Evolutionary conservation across 1,140 invertebrate genomes (phyloP), one percentile per base, ranked within the genome.

Genomic region (Hyles vespertilio): DNA sequence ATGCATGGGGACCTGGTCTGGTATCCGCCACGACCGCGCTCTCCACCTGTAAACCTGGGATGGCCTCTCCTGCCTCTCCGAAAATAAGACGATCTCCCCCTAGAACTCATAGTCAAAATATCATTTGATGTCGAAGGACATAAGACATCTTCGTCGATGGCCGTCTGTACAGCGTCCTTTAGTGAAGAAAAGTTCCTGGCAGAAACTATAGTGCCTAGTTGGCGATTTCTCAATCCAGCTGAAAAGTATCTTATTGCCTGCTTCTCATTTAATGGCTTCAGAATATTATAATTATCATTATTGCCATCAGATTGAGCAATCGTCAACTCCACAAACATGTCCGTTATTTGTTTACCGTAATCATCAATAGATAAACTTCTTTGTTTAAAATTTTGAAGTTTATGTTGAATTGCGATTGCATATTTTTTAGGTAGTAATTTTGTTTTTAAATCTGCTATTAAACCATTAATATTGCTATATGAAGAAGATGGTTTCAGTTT

Each of bases 111-210:
- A 52, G 40, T 36, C 8, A n/a, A 7, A 40, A 34, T 9, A 52
- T 52, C 40, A 52, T 52, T 10, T 36, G 51, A 5, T 52, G 6
- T 40, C 22, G 7, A 36, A 34, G 22, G 51, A 11, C 34, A 53
- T 62, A 53, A 53, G n/a, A 7, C 10, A 33, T 60, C 63, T 40
- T 60, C 56, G 47, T 66, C 56, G 11, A 59, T 32, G 11, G 59
- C 59, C 7, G 56, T 56, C 34, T 66, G 57, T 2, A 63, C 34
- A n/a, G 61, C 61, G 32, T 63, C 56, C 22, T 63, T 53, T 32
- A 59, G 48, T 33, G 56, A 58, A n/a, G 40, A 53, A 50, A 55
- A 54, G 52, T 63, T 58, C 46, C 56, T 53, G 7, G 61, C 55
- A 33, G 56, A n/a, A 34, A 63, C 40, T 48, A 58, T 55, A 10